Evolutionary conservation across 2,113 vertebrate species (phyloP), one percentile per base, ranked within the genome.

Genomic region (Oryzias curvinotus): DNA sequence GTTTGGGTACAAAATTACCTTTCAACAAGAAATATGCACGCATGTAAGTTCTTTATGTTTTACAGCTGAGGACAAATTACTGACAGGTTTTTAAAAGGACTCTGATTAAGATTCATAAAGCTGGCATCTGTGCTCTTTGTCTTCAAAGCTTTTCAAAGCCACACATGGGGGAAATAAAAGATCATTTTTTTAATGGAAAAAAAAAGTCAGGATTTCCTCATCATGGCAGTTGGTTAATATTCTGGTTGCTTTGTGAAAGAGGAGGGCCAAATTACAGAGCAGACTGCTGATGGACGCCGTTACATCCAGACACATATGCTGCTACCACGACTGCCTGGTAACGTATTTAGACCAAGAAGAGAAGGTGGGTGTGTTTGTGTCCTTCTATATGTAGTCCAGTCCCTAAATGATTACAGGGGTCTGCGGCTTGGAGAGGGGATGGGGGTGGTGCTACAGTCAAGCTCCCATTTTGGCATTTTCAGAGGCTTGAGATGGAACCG

Each of bases 231-330:
- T 84, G 75, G 82, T 81, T 63, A 75, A 90, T 81, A 82, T 87
- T 77, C 84, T 72, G 56, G 65, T 68, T 70, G 73, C 81, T 85
- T 86, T 68, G 78, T 71, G 66, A 74, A 73, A 75, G 73, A 71
- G 71, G 72, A 72, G 77, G 74, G 69, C 73, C 77, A 88, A 87
- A 88, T 88, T 87, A 90, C 84, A 90, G 88, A 80, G 77, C 62
- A 81, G 69, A 62, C 55, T 60, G 73, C 73, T 62, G 68, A 19
- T 81, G 75, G 77, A 81, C 68, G 59, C 84, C 77, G 85, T 82
- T 88, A 87, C 62, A 86, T 65, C 76, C 74, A 80, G 57, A 78
- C 67, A 78, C 75, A 71, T 75, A 77, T 84, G 79, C 71, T 3
- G 53, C 73, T 78, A 59, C 79, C 62, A 73, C 65, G 53, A 74